Evolutionary conservation across 2,113 vertebrate genomes (phyloP), one percentile per base, ranked within the genome.

Genomic region (Irena cyanogastra): DNA sequence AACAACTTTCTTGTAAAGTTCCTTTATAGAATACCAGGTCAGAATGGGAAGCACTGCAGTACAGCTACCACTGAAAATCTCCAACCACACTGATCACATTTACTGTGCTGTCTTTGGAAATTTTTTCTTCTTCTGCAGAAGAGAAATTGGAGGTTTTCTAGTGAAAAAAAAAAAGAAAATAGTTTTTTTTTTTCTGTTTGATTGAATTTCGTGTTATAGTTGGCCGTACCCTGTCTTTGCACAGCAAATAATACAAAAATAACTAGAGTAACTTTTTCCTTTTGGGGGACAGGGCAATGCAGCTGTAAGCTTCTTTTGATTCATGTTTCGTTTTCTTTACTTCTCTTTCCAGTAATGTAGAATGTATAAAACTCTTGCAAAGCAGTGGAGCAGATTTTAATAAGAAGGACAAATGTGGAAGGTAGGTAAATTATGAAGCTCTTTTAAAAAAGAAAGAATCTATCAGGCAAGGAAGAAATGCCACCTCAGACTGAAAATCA

Each of bases 301-400:
- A 56, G 11, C 65, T 70, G 13, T 45, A 44, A 87, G 74, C 52
- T 57, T 83, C 70, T 63, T 11, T 90, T 52, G 94, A 44, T 92
- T 97, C 70, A 97, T 68, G 59, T 45, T 85, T 92, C 89, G 66
- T 76, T 79, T 90, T 75, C 54, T 88, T 86, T 93, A 42, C 77
- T 94, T 98, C 79, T 98, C 84, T 97, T 98, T 97, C 72, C 97
- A 99, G 99, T 69, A 99, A 99, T 68, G 99, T 99, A 95, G 99
- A 99, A 96, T 99, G 99, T 97, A 98, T 99, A 93, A 99, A 99
- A 97, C 95, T 99, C 97, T 98, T 99, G 79, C 98, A 99, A 97
- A 99, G 98, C 98, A 99, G 99, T 35, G 99, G 99, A 97, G 99
- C 99, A 28, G 99, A 99, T 88, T 98, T 99, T 97, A 99, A 98